A percentile compares a stretch with the other conserved stretches of the same genome.
These are phyloP conservation scores for Ciona savignyi DNA, from an alignment of 23 tunicate genomes.

Conservation along the genomic window DNA sequence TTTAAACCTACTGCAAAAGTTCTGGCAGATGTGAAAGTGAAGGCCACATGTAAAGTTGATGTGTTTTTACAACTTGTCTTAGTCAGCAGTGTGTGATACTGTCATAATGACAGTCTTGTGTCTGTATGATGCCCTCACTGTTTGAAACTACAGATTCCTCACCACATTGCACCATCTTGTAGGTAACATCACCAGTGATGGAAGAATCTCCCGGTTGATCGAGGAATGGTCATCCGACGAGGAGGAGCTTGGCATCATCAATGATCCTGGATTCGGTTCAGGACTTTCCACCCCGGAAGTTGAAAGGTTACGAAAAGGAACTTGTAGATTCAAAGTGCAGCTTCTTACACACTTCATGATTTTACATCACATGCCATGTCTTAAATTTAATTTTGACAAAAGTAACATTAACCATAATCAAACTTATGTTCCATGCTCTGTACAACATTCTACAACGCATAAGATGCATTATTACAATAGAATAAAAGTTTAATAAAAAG, in stretches of 20 bases:
- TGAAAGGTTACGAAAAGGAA: slow-evolving; percentile 11
- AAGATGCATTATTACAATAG: too few species aligned
- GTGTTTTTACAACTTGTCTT: neutral
- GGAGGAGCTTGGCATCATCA: slow-evolving; percentile 54
- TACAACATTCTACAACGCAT: too few species aligned
- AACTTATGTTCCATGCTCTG: neutral
- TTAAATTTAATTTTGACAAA: neutral
- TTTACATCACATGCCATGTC: neutral
- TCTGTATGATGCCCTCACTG: too few species aligned
- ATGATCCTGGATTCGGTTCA: slow-evolving; percentile 87
- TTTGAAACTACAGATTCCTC: too few species aligned
- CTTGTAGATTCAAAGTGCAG: too few species aligned
- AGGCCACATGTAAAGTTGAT: neutral
- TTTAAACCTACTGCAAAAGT: neutral
- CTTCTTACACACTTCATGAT: too few species aligned
- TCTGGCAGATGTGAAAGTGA: neutral
- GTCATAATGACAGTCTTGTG: too few species aligned
- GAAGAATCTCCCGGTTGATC: slow-evolving; percentile 76
- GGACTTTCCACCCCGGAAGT: slow-evolving; percentile 91
- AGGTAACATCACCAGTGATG: slow-evolving; percentile 78
- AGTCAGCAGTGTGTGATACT: neutral
- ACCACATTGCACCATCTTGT: too few species aligned
- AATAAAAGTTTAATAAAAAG: too few species aligned
- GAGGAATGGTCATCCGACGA: slow-evolving; percentile 94
- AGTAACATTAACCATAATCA: neutral